Conservation (phyloP, 2,888 invertebrate species). For the Lobophora halterata region DNA sequence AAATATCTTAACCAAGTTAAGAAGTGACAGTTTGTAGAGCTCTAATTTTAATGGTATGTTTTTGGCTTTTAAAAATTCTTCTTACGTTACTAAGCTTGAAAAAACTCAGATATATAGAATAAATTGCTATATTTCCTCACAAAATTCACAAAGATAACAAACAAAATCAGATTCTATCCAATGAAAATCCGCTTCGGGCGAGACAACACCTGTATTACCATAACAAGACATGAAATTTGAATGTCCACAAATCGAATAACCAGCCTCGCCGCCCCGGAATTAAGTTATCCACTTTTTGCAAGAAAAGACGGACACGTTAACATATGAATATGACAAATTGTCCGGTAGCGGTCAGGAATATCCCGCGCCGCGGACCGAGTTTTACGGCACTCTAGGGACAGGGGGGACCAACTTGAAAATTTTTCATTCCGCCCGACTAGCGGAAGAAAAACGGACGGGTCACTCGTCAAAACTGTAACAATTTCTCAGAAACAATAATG, state of each 20-base stretch:
- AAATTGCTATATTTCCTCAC: background rate
- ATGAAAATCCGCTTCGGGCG: slow-evolving; percentile 51
- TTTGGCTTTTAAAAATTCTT: too few species aligned
- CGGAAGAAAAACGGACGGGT: slow-evolving; percentile 76
- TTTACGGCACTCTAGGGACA: slow-evolving; percentile 77
- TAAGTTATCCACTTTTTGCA: slow-evolving; percentile 80
- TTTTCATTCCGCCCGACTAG: slow-evolving; percentile 75
- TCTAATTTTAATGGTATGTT: too few species aligned
- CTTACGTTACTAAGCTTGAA: too few species aligned
- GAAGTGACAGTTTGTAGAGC: too few species aligned
- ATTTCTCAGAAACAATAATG: slow-evolving; percentile 81
- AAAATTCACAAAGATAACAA: slow-evolving; percentile 18
- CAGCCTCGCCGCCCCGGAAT: slow-evolving; percentile 61
- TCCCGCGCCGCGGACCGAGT: slow-evolving; percentile 65
- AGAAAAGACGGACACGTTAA: slow-evolving; percentile 79
- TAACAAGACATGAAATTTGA: slow-evolving; percentile 79
- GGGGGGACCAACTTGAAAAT: slow-evolving; percentile 77
- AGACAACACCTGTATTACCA: slow-evolving; percentile 78
- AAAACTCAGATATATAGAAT: too few species aligned
- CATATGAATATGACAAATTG: slow-evolving; percentile 82
- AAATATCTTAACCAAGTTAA: too few species aligned
- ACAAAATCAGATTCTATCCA: slow-evolving; percentile 32
- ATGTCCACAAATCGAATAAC: slow-evolving; percentile 77
- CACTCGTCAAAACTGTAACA: slow-evolving; percentile 80
- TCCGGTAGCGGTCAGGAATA: slow-evolving; percentile 69